Evolutionary conservation across 2,797 vertebrate genomes (phyloP).

Genomic region (Zalophus californianus): DNA sequence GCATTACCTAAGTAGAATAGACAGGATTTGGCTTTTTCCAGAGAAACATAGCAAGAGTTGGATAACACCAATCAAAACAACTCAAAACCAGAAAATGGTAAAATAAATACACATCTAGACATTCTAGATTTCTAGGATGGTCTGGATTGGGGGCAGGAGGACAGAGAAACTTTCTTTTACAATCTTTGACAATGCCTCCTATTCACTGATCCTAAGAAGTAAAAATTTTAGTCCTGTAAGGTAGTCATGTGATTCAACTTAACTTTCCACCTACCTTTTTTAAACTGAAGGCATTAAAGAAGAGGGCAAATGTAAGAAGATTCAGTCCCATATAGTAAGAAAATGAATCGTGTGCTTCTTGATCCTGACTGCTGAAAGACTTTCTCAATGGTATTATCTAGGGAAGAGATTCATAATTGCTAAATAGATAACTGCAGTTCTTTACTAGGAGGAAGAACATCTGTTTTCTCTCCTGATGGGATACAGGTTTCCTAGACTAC

Average conservation of each 20-base stretch:
- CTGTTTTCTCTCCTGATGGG: constrained; percentile 80
- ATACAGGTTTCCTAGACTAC: constrained; percentile 83
- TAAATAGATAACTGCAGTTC: constrained; percentile 72
- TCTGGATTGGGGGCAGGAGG: not conserved
- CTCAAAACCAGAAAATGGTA: constrained; percentile 32
- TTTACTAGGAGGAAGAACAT: constrained; percentile 81
- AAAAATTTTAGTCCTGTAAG: constrained; percentile 21
- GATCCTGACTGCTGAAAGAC: constrained; percentile 59
- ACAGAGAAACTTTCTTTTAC: not conserved
- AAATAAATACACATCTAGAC: constrained; percentile 39
- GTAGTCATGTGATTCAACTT: not conserved
- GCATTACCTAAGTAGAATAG: not conserved
- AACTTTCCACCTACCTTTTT: constrained; percentile 1
- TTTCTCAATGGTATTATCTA: constrained; percentile 73
- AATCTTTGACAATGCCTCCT: constrained; percentile 23
- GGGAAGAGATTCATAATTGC: constrained; percentile 79
- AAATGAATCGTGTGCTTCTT: constrained; percentile 27
- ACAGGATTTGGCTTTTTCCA: not conserved
- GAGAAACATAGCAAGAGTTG: constrained; percentile 44
- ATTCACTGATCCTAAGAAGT: constrained; percentile 35
- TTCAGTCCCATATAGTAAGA: not conserved
- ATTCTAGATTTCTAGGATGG: no score
- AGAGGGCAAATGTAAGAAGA: constrained; percentile 36
- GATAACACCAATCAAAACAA: constrained; percentile 41
- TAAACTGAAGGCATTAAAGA: not conserved